Base-by-base conservation (phyloP, 2,113 vertebrate species). In the Sardina pilchardus region DNA sequence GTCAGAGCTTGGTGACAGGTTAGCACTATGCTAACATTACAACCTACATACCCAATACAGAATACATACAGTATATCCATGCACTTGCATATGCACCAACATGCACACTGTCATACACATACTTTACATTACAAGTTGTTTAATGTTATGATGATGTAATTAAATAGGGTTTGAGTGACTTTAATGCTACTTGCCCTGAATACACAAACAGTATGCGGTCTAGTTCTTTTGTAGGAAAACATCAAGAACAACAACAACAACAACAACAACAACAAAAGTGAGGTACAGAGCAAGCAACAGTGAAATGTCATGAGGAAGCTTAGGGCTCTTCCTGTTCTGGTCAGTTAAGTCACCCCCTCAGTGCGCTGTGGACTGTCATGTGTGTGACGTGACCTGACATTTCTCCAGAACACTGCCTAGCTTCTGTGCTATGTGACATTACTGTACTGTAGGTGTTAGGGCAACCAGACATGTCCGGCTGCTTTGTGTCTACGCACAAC, bases 1-100 rank as follows among this genome's bases (percentile, higher is more conserved):
- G 81, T 82, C 84, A 78, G 26, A 67, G 85, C 83, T 89, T 88
- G 91, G 71, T 91, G 86, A 87, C 89, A 90, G 86, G 81, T 24
- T 39, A 36, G 26, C 30, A 75, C 36, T 12, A 4, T 21, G 67
- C n/a, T 75, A 75, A 75, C 10, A 30, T 34, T 16, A 75, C 71
- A 36, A 14, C 71, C 34, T 36, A 78, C 12, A 78, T 39, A 26
- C 63, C 26, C 19, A 24, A 6, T 6, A 59, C 24, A 24, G 53
- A 6, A 17, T 24, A 24, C 21, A 59, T 24, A n/a, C n/a, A n/a
- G n/a, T n/a, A n/a, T n/a, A 59, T 59, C 53, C 21, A 6, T 59
- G 19, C 53, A 59, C 19, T 19, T 21, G 4, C 6, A 24, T 4
- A 36, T 16, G 14, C 30, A 36, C 14, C 10, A 14, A 17, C 71